Evolutionary conservation across 2,888 invertebrate species (phyloP), one percentile per base, ranked within the genome.

Genomic region (Troilus luridus): DNA sequence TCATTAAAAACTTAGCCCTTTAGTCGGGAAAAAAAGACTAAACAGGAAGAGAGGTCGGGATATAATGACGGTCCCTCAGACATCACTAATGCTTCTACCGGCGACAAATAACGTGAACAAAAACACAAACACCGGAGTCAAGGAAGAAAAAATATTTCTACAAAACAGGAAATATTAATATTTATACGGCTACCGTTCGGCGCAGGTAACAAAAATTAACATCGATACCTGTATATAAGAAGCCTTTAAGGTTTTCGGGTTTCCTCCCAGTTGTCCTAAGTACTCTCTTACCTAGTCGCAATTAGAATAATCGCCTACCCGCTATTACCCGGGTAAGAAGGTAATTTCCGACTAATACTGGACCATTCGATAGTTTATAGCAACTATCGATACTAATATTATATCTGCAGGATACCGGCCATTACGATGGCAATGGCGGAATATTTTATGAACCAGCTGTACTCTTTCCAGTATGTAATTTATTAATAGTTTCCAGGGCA

Each of bases 141-240:
- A 41, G 24, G 67, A 41, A 41, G 17, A 8, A 77, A 77, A 77
- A 41, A 77, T n/a, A 56, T 11, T 85, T 85, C 56, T 54, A 85
- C 85, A 85, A 85, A 85, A 85, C 85, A 85, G 85, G 85, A 85
- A 85, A 54, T 85, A 85, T 85, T 41, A 56, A 85, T 85, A 85
- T 85, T 85, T 56, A 85, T 85, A 85, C 14, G 14, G 85, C 85
- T 85, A 85, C 85, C 85, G 85, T 56, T 56, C 56, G 56, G n/a
- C 85, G n/a, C 85, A 85, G 85, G 85, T 85, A 85, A 85, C 11
- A 85, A 85, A 85, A 85, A 85, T 85, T 85, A 85, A 85, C n/a
- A 85, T 85, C 56, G n/a, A 85, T 85, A n/a, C 14, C 21, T 3
- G n/a, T n/a, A 85, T 56, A n/a, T 56, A 81, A 10, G 17, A 17